phyloP scores from a whole-genome alignment of 2,113 vertebrate genomes.

The Chaenogobius annularis region DNA sequence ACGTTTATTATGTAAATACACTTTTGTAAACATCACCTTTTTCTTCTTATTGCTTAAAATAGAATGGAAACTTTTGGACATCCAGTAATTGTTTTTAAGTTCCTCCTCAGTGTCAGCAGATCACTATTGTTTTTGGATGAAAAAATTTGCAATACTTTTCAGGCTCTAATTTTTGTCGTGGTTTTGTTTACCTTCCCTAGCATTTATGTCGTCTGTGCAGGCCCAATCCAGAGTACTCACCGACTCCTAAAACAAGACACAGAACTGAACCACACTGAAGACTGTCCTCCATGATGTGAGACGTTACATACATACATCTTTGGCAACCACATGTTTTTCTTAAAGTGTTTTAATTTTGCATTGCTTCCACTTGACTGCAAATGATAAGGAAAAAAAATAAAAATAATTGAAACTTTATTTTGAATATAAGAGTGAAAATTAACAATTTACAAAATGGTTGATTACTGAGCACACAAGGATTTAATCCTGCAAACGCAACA shows the following conservation, averaged over 20 bases:
- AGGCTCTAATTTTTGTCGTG: not conserved
- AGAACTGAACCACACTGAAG: constrained; percentile 18
- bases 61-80: not conserved
- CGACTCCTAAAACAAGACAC: constrained; percentile 11
- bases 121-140: not conserved
- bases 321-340: not conserved
- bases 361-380: no score
- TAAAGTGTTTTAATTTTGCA: not conserved
- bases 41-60: not conserved
- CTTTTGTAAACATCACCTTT: no score
- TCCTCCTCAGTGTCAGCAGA: not conserved
- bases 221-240: constrained; percentile 19
- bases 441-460: constrained; percentile 4
- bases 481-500: constrained; percentile 9
- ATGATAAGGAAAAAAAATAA: not conserved
- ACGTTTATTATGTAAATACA: no score
- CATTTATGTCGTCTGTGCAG: constrained; percentile 44
- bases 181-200: constrained; percentile 40
- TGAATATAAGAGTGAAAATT: constrained; percentile 40
- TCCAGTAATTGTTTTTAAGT: not conserved
- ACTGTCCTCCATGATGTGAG: constrained; percentile 2
- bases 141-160: not conserved
- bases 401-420: constrained; percentile 42
- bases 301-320: not conserved
- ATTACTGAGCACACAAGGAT: constrained; percentile 16